Conservation (phyloP, 1,140 invertebrate species). For the Brachionus sp. region DNA sequence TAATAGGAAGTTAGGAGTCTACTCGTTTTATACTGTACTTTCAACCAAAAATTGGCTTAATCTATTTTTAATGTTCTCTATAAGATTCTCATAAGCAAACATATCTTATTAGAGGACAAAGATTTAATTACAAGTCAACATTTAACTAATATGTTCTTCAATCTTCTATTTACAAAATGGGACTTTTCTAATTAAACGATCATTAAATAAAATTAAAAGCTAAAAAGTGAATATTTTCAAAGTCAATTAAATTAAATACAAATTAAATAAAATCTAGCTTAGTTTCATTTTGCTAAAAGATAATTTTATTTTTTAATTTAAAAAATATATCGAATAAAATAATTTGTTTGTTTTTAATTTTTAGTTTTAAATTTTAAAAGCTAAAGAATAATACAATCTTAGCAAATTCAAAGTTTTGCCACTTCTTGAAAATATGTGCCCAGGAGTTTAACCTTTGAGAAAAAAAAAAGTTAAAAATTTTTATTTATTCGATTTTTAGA, state of each 20-base stretch:
- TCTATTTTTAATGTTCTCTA: neutral
- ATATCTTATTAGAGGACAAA: neutral
- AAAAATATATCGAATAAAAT: too few relatives aligned
- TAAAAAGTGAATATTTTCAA: neutral
- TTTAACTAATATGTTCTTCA: neutral
- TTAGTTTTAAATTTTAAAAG: neutral
- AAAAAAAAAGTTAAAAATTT: neutral
- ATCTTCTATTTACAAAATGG: neutral
- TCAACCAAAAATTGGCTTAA: neutral
- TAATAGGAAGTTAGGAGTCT: too few relatives aligned
- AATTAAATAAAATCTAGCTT: too few relatives aligned
- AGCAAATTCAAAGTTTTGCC: constrained; percentile 23
- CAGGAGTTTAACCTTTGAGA: neutral
- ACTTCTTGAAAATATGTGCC: constrained; percentile 45
- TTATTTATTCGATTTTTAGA: neutral
- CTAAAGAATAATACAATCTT: too few relatives aligned
- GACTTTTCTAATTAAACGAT: neutral
- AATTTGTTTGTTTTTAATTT: too few relatives aligned
- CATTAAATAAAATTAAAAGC: neutral
- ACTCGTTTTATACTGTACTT: neutral
- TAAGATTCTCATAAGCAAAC: neutral
- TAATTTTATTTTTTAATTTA: too few relatives aligned
- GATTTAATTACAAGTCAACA: neutral
- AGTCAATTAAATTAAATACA: neutral
- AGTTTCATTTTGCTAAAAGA: too few relatives aligned